A percentile compares a stretch with the other conserved stretches of the same genome.
Conservation (phyloP, 2,797 vertebrate genomes). For the Delichon dasypus region DNA sequence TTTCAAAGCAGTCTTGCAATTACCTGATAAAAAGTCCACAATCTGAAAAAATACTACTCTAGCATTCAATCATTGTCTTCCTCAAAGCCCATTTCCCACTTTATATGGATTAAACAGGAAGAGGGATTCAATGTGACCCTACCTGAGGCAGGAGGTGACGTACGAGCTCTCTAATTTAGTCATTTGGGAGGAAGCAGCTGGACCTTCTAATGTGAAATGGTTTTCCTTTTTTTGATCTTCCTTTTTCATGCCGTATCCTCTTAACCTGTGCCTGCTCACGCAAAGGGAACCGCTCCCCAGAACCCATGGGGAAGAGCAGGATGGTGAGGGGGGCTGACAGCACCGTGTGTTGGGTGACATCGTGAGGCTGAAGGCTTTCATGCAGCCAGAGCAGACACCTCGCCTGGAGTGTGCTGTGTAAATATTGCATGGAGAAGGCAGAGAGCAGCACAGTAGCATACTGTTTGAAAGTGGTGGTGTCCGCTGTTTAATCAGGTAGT, state of each 20-base stretch:
- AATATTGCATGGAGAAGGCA: slow-evolving; percentile 23
- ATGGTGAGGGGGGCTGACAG: neutral
- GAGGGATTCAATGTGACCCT: slow-evolving; percentile 55
- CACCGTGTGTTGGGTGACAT: neutral
- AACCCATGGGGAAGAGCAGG: neutral
- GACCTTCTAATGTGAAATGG: slow-evolving; percentile 22
- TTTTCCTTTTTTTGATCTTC: slow-evolving; percentile 35
- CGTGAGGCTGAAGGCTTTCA: slow-evolving; percentile 16
- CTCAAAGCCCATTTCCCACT: slow-evolving; percentile 64
- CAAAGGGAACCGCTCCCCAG: slow-evolving; percentile 32
- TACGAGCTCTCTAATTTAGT: slow-evolving; percentile 54
- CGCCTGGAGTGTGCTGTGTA: neutral
- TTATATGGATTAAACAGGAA: slow-evolving; percentile 59
- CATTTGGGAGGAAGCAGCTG: slow-evolving; percentile 75
- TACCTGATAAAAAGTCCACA: neutral
- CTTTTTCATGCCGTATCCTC: slow-evolving; percentile 54
- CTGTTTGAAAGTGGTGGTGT: slow-evolving; percentile 29
- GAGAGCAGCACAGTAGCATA: neutral
- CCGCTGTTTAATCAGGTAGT: slow-evolving; percentile 35
- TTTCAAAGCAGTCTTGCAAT: slow-evolving; percentile 12
- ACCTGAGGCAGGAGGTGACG: slow-evolving; percentile 69
- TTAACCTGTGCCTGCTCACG: slow-evolving; percentile 8
- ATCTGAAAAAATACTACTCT: slow-evolving; percentile 37
- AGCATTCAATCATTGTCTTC: neutral
- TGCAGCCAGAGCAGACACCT: slow-evolving; percentile 31